Evolutionary conservation across 53 echinoderm and acorn worm species (phyloP).

Genomic region (Echinometra lucunter): DNA sequence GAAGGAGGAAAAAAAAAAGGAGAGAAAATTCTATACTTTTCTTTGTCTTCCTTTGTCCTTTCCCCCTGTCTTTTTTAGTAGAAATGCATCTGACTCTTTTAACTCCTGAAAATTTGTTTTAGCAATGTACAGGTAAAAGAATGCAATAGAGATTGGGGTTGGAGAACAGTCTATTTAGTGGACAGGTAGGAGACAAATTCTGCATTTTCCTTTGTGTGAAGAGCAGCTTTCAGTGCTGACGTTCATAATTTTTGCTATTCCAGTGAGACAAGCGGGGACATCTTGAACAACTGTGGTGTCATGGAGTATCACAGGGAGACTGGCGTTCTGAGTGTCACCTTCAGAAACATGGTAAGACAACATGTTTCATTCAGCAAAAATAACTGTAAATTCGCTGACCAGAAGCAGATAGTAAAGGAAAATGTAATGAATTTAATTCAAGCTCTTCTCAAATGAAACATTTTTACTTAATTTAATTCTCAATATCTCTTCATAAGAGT

Average conservation of each 20-base stretch:
- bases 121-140: background rate
- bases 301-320: conserved; percentile 98
- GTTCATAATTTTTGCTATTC: background rate
- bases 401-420: too few relatives aligned
- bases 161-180: background rate
- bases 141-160: background rate
- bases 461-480: too few relatives aligned
- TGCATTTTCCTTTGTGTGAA: background rate
- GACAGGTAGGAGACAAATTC: background rate
- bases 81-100: background rate
- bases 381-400: too few relatives aligned
- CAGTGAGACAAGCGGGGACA: conserved; percentile 97
- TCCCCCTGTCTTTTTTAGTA: too few relatives aligned
- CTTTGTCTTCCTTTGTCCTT: too few relatives aligned
- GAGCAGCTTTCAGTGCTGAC: background rate
- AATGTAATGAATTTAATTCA: too few relatives aligned
- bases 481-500: too few relatives aligned
- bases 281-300: conserved; percentile 98
- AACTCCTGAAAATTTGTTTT: background rate
- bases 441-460: too few relatives aligned
- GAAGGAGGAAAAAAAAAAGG: too few relatives aligned
- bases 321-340: conserved; percentile 94
- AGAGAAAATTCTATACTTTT: background rate
- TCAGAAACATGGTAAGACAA: conserved; percentile 96
- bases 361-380: too few relatives aligned